phyloP scores from a whole-genome alignment of 2,113 vertebrate species.

The Brachypodius melanocephalos region DNA sequence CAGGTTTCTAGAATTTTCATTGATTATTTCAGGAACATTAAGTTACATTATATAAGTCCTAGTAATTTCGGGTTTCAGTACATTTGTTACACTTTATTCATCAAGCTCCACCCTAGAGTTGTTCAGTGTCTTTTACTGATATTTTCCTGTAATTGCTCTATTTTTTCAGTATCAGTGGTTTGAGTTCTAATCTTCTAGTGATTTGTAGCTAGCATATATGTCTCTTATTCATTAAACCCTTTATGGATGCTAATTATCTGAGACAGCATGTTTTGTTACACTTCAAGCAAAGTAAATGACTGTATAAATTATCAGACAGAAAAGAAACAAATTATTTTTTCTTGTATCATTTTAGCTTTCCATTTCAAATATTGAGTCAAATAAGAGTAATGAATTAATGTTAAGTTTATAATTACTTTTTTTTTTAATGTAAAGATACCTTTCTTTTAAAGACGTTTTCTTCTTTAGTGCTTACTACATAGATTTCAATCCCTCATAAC shows the following conservation, averaged over 20 bases:
- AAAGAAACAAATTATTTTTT: not conserved
- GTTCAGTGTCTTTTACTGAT: not conserved
- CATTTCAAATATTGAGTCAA: not conserved
- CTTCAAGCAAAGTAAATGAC: not conserved
- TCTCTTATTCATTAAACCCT: not conserved
- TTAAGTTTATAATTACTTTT: not conserved
- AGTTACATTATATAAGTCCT: not conserved
- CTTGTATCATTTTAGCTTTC: not conserved
- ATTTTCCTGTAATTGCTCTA: not conserved
- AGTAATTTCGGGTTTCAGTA: not conserved
- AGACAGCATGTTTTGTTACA: not conserved
- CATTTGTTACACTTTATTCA: not conserved
- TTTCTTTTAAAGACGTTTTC: not conserved
- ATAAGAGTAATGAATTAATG: not conserved
- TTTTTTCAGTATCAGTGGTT: not conserved
- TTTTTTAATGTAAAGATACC: not conserved
- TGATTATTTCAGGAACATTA: not conserved
- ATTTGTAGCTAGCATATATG: not conserved
- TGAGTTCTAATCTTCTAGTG: not conserved
- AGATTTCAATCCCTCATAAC: not conserved
- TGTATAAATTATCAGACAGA: not conserved
- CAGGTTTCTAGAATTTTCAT: not conserved
- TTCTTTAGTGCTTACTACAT: not conserved
- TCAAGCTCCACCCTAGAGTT: not conserved
- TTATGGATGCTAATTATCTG: not conserved